These are phyloP conservation scores for Columba guinea DNA, from an alignment of 2,797 vertebrate genomes.

Conservation along the genomic window DNA sequence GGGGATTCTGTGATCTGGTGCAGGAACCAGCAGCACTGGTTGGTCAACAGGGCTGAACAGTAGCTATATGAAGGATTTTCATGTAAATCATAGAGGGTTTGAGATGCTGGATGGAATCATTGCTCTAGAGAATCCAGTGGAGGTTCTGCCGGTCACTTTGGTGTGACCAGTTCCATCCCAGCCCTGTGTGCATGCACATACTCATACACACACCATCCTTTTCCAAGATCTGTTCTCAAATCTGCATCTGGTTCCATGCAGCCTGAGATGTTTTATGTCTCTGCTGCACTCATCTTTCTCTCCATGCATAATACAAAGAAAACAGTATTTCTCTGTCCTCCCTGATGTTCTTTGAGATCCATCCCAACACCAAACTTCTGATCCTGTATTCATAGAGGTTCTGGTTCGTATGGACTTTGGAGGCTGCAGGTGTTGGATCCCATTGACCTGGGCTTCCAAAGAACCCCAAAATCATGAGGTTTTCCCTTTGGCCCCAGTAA, in stretches of 20 bases:
- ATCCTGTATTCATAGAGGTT: neutral
- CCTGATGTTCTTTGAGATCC: neutral
- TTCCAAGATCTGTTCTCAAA: neutral
- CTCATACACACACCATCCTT: neutral
- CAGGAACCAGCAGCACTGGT: neutral
- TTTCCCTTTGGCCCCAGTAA: neutral
- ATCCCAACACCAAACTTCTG: neutral
- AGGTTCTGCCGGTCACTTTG: neutral
- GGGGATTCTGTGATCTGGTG: neutral
- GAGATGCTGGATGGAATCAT: neutral
- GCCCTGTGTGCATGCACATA: neutral
- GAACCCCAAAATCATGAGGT: too few relatives aligned
- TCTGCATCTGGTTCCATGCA: neutral
- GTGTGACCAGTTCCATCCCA: neutral
- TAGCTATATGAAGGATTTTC: neutral
- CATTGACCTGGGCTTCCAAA: neutral
- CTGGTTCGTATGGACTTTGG: fast-evolving
- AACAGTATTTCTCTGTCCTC: neutral
- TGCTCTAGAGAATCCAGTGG: neutral
- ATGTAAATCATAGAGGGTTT: neutral
- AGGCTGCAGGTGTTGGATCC: neutral
- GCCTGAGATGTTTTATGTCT: neutral
- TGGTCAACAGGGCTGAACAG: neutral
- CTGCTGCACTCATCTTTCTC: neutral
- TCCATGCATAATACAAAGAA: neutral